Conservation (phyloP, 2,888 invertebrate genomes). For the Phanerotoma sp. region DNA sequence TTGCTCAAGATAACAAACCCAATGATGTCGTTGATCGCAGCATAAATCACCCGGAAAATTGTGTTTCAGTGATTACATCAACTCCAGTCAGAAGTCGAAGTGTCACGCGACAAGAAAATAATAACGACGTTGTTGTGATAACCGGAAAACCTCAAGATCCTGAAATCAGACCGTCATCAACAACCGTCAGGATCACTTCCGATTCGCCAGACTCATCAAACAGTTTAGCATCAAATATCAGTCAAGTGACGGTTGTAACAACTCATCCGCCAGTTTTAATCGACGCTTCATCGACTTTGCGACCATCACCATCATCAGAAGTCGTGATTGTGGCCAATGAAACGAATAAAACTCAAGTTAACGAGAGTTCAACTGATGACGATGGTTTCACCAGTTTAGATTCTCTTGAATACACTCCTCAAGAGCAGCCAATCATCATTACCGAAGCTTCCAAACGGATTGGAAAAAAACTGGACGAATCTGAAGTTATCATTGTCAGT, state of each 20-base stretch:
- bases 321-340: constrained; percentile 82
- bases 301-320: constrained; percentile 66
- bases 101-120: constrained; percentile 43
- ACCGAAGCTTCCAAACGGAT: constrained; percentile 55
- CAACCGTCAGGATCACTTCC: constrained; percentile 59
- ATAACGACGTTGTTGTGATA: constrained; percentile 52
- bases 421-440: constrained; percentile 53
- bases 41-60: constrained; percentile 35
- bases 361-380: constrained; percentile 72
- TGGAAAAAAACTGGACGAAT: constrained; percentile 78
- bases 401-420: constrained; percentile 66
- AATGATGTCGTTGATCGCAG: constrained; percentile 40
- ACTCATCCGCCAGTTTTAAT: constrained; percentile 77
- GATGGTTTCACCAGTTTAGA: constrained; percentile 74
- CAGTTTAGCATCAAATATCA: constrained; percentile 73
- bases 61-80: constrained; percentile 54
- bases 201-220: constrained; percentile 67
- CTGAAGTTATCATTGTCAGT: constrained; percentile 81
- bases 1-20: neutral
- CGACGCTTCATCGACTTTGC: constrained; percentile 71
- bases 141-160: constrained; percentile 42
- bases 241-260: constrained; percentile 81
- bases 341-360: constrained; percentile 69
- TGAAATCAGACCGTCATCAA: constrained; percentile 52
- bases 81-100: constrained; percentile 50